These are phyloP conservation scores for Cryptoblepharus egeriae DNA, from an alignment of 2,797 vertebrate genomes.

Conservation along the genomic window DNA sequence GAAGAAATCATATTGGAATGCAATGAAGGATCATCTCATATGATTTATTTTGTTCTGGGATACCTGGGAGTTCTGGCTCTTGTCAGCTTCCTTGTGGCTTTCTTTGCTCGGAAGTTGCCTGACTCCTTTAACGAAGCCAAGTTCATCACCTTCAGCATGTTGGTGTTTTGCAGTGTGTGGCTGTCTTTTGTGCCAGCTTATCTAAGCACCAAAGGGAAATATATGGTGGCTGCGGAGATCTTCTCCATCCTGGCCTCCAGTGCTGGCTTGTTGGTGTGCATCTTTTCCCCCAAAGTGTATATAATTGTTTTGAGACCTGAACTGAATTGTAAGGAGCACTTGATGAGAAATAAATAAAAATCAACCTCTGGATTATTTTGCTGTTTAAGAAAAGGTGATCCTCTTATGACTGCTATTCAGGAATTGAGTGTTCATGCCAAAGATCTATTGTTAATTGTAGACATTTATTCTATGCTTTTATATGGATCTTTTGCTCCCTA, in stretches of 20 bases:
- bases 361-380: too few relatives aligned
- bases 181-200: neutral
- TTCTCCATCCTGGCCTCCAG: conserved; percentile 11
- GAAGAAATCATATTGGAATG: neutral
- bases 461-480: too few relatives aligned
- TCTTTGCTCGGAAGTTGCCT: conserved; percentile 16
- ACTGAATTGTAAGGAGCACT: neutral
- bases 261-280: neutral
- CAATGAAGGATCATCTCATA: neutral
- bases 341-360: neutral
- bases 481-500: too few relatives aligned
- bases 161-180: conserved; percentile 7
- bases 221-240: conserved; percentile 3
- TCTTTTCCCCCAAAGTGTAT: neutral
- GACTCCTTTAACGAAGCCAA: conserved; percentile 42
- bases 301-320: neutral
- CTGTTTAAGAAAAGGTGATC: too few relatives aligned
- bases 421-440: too few relatives aligned
- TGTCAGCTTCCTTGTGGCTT: neutral
- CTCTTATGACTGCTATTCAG: too few relatives aligned
- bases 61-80: neutral
- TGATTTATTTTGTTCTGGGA: neutral
- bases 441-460: too few relatives aligned
- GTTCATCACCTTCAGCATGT: conserved; percentile 25
- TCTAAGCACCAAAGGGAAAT: neutral